These are phyloP conservation scores for Buceros bicornis DNA, from an alignment of 2,797 vertebrate genomes.

Conservation along the genomic window DNA sequence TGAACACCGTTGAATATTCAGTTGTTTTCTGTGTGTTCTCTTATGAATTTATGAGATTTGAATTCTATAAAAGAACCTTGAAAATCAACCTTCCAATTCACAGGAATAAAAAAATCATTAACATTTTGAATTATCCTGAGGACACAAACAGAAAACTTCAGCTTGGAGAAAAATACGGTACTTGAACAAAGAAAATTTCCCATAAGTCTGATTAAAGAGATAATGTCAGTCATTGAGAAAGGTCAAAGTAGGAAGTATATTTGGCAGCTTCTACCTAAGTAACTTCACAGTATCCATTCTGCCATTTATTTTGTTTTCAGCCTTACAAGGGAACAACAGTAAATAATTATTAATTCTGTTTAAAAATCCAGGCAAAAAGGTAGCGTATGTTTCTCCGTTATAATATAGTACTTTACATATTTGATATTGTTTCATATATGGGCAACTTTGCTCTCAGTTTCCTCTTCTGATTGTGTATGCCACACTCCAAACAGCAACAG, in stretches of 20 bases:
- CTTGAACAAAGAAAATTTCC: not conserved
- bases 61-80: not conserved
- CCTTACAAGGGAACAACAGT: not conserved
- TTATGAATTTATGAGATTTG: not conserved
- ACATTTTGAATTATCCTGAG: not conserved
- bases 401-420: not conserved
- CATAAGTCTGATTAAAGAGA: not conserved
- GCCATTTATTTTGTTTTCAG: not conserved
- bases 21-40: not conserved
- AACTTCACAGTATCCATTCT: not conserved
- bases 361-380: not conserved
- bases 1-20: not conserved
- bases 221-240: not conserved
- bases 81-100: not conserved
- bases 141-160: not conserved
- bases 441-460: not conserved
- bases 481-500: not conserved
- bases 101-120: slow-evolving; percentile 7
- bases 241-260: not conserved
- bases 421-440: not conserved
- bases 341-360: not conserved
- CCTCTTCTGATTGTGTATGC: not conserved
- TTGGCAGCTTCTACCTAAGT: not conserved
- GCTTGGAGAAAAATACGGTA: not conserved
- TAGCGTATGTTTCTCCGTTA: not conserved